Base-by-base conservation (phyloP, 2,797 vertebrate genomes). In the Xenentodon cancila region DNA sequence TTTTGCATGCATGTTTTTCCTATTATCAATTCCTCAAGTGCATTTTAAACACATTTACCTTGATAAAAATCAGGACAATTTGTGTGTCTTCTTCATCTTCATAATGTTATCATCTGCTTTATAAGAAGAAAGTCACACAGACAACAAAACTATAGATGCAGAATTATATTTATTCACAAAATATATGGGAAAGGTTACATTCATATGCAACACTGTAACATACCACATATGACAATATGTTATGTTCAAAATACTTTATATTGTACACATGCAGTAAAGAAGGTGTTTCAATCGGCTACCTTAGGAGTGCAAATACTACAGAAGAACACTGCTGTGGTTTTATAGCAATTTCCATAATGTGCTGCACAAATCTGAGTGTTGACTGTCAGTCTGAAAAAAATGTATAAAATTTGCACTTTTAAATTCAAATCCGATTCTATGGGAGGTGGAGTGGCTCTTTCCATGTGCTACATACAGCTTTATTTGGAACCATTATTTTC, bases 131-230 rank as follows among this genome's bases (percentile, higher is more conserved):
- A 65, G 51, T 54, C 67, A 82, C 17, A 81, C 19, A 0, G 51
- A 22, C 21, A 6, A 18, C 52, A 71, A 49, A 43, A 61, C 51
- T 27, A 48, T 42, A 44, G 67, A 73, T 56, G 51, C 73, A 72
- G 32, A 55, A 65, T 73, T 2, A 27, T 57, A 73, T 88, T 90
- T 86, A 89, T 73, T 84, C 19, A 4, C 68, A 87, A 83, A 81
- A 75, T 71, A 70, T 62, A 68, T 17, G 13, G 15, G 25, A 43
- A 20, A 18, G 53, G 21, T 55, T 70, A 77, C 75, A 84, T 86
- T 84, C 67, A 76, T 61, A 47, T 69, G 62, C 65, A 68, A 34
- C 65, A 82, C 70, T 70, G 49, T 59, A 45, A 69, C 60, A 79
- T 63, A 73, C 27, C 57, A 55, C 57, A 65, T 18, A 59, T 54